Base-by-base conservation (phyloP, 2,797 vertebrate genomes). In the Nannoperca australis region DNA sequence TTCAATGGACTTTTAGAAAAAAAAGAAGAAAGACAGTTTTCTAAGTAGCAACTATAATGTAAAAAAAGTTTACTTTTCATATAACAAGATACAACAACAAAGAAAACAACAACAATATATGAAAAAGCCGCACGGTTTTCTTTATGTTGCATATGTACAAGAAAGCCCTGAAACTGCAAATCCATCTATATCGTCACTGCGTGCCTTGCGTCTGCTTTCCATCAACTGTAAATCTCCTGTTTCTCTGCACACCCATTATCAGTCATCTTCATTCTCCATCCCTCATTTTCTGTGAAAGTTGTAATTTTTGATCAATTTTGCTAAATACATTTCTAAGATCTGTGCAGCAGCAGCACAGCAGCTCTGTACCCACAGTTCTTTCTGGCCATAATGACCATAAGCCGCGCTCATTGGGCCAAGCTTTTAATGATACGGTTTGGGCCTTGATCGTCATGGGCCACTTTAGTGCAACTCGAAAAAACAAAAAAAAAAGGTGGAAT, bases 91-190 rank as follows among this genome's bases (percentile, higher is more conserved):
- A 93, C 71, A 85, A 91, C 90, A 85, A 88, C 76, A 86, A 78
- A 78, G 76, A 90, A 87, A 89, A 88, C 56, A 80, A 88, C 73
- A 78, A 90, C 53, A 82, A 87, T 87, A 93, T 76, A 87, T 77
- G 85, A 85, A 92, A 88, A 82, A 83, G 85, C 84, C 74, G 90
- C 83, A 77, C 32, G 63, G 68, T 88, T 92, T 75, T 91, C 65
- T 90, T 83, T 85, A 83, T 79, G 79, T 85, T 91, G 91, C 90
- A 85, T 93, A 91, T 92, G 71, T 93, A 93, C 90, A 94, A 91
- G 89, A 91, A 93, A 94, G 92, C 91, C 93, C 92, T 93, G 91
- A 94, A 94, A 91, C 73, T 79, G 88, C 75, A 69, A 84, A 87
- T 83, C 76, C 59, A 81, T 85, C 85, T 78, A 30, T 66, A 81